A percentile compares a stretch with the other conserved stretches of the same genome.
Conservation (phyloP, 2,888 invertebrate species). For the Neoitamus cyanurus region DNA sequence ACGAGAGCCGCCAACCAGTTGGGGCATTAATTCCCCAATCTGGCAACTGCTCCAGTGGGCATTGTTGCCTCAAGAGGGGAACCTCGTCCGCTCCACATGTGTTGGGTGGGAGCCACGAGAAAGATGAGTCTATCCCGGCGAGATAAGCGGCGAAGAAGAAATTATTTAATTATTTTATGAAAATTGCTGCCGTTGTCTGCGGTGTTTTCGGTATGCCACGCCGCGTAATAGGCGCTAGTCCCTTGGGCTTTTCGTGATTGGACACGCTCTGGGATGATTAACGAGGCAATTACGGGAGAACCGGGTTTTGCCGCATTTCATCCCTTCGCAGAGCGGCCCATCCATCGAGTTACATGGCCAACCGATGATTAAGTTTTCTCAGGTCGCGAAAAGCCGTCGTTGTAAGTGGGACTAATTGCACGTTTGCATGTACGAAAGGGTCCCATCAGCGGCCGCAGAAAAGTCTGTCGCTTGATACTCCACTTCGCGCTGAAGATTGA, state of each 20-base stretch:
- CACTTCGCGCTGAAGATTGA: neutral
- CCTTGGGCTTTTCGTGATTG: constrained; percentile 18
- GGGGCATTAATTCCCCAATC: constrained; percentile 10
- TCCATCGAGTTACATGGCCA: neutral
- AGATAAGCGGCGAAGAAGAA: constrained; percentile 22
- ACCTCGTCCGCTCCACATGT: neutral
- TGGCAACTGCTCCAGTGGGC: neutral
- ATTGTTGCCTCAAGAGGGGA: neutral
- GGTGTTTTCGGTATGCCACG: constrained; percentile 29
- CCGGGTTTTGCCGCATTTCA: neutral
- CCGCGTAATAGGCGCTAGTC: constrained; percentile 6
- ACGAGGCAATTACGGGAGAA: constrained; percentile 35
- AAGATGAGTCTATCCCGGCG: constrained; percentile 10
- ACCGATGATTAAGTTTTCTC: constrained; percentile 37
- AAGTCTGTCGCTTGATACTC: neutral
- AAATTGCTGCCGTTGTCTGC: constrained; percentile 18
- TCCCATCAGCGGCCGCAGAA: neutral
- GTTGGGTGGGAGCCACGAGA: neutral
- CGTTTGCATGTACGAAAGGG: constrained; percentile 22
- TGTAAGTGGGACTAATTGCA: neutral
- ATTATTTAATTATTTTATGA: constrained; percentile 50
- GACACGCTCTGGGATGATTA: constrained; percentile 45
- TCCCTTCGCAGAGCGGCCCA: neutral
- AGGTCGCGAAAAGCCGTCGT: neutral
- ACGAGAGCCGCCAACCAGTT: neutral